Evolutionary conservation across 1,140 invertebrate genomes (phyloP), one percentile per base, ranked within the genome.

Genomic region (Cydia pomonella): DNA sequence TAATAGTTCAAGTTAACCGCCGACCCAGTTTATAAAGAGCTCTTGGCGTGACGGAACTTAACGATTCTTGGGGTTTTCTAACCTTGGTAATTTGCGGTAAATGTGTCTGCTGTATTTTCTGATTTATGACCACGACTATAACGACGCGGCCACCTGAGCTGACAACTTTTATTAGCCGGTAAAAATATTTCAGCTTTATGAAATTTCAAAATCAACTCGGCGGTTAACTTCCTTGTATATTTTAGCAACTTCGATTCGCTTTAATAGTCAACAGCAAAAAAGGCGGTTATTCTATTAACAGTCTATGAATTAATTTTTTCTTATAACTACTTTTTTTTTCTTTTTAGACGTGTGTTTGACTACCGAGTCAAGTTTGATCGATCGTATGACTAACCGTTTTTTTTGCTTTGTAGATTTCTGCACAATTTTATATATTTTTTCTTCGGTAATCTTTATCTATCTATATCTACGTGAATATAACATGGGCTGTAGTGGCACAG

Each of bases 161-260:
- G 76, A 80, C 74, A 77, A 80, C 77, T 83, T 85, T 85, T 85
- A 85, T 81, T 78, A 77, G 73, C 78, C 76, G 83, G 80, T 80
- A 81, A 73, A 59, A 59, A 69, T 41, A 41, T 75, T 66, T 63
- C 44, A 66, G 62, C 62, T 25, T 75, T 21, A 27, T 41, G 38
- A 53, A 33, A 69, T 69, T 33, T 69, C 29, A 18, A 69, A 69
- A 69, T 69, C n/a, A 64, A 69, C 64, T 69, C 25, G 5, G 18
- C 16, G 50, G 50, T 59, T 59, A 69, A 18, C 27, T 69, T 16
- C 2, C 16, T 69, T 66, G 1, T 33, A 66, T 33, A 18, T 33
- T 29, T 64, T 63, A 25, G 16, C 16, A 5, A 4, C 9, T 53
- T 18, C 50, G n/a, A 53, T 7, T 47, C 13, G 1, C 10, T 0